phyloP scores from a whole-genome alignment of 2,888 invertebrate species.

The Eledona agricola region DNA sequence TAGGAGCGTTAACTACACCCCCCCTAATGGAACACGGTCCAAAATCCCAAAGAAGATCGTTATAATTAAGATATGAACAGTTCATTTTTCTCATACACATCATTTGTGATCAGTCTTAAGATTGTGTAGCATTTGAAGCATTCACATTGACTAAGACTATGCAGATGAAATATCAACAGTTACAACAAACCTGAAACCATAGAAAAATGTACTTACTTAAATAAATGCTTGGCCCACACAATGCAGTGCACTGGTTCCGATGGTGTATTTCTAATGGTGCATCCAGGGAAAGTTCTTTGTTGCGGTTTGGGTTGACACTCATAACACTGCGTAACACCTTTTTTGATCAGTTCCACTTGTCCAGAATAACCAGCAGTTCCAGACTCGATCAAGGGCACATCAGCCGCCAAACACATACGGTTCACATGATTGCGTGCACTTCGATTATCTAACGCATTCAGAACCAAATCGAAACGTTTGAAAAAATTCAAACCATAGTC shows the following conservation, averaged over 20 bases:
- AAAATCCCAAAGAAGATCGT: too few relatives aligned
- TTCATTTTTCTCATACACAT: too few relatives aligned
- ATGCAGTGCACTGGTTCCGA: slow-evolving; percentile 99
- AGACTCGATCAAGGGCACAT: slow-evolving; percentile 94
- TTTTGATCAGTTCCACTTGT: slow-evolving; percentile 89
- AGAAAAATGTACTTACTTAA: slow-evolving; percentile 93
- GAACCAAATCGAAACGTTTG: slow-evolving; percentile 87
- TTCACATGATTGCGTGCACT: slow-evolving; percentile 98
- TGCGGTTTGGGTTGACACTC: slow-evolving; percentile 93
- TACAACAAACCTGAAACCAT: too few relatives aligned
- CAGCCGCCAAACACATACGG: slow-evolving; percentile 96
- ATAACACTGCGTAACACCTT: slow-evolving; percentile 92
- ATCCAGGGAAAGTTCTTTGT: slow-evolving; percentile 95
- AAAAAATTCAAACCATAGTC: slow-evolving; percentile 93
- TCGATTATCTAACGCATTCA: slow-evolving; percentile 97
- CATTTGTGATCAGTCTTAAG: too few relatives aligned
- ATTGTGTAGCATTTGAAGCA: too few relatives aligned
- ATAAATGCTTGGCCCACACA: slow-evolving; percentile 99
- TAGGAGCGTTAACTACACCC: too few relatives aligned
- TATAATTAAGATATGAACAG: too few relatives aligned
- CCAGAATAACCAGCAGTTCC: slow-evolving; percentile 98
- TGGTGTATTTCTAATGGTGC: slow-evolving; percentile 98
- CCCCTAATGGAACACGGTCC: too few relatives aligned
- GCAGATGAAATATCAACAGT: too few relatives aligned
- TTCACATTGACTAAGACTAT: too few relatives aligned